Base-by-base conservation (phyloP, 2,113 vertebrate species). In the Mionectes macconnelli region DNA sequence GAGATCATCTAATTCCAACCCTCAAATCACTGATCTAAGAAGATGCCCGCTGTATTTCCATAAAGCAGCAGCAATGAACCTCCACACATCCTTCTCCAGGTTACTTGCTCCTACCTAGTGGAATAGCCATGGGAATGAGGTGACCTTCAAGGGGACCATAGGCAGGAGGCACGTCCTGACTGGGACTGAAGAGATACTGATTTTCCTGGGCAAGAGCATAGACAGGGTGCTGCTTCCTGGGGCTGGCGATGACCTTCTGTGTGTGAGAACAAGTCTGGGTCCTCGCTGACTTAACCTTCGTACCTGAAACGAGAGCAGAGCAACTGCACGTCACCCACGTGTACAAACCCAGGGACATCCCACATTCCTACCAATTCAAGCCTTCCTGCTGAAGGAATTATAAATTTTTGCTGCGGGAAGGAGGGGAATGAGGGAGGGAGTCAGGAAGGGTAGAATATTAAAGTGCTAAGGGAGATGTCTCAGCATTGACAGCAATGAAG, bases 251-350 rank as follows among this genome's bases (percentile, higher is more conserved):
- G 59, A 91, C 13, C 63, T 88, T 95, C 27, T 90, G 87, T 24
- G 63, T 24, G 31, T 8, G 68, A 83, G 94, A 89, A 64, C 69
- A 96, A 22, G 99, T 99, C 95, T 99, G 99, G 67, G 99, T 99
- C 96, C 97, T 98, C 81, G 98, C 98, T 77, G 99, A 99, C 94
- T 98, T 99, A 12, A 99, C 88, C 96, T 98, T 99, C 60, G 98
- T 98, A 79, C 99, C 99, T 99, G 93, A 24, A 97, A 97, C 42
- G 68, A 59, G 44, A 84, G 37, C 40, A 92, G 39, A 50, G 2
- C 28, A 57, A 52, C 28, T 19, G 16, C 1, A 3, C 14, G 14
- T 64, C 52, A 90, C 8, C 75, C 33, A 49, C 6, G 4, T 0
- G 17, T 15, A 60, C 40, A 64, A 64, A 89, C 5, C 5, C 45